A percentile compares a stretch with the other conserved stretches of the same genome.
phyloP scores from a whole-genome alignment of 2,888 invertebrate species.

The Caradrina clavipalpis region DNA sequence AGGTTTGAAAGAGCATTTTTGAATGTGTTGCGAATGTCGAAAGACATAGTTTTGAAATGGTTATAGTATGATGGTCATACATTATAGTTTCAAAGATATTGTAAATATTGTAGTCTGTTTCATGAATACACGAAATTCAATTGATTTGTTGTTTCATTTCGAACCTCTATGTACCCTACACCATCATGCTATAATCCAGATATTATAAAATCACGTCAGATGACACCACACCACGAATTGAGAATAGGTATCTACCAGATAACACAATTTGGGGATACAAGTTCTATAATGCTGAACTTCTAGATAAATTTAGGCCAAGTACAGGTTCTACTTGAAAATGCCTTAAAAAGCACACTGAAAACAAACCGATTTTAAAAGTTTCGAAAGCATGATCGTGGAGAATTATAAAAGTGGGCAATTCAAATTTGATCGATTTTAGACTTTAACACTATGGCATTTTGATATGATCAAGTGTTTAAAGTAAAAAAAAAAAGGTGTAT shows the following conservation, averaged over 20 bases:
- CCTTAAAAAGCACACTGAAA: background rate
- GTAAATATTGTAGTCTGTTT: constrained; percentile 73
- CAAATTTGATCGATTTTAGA: too few species aligned
- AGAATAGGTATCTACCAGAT: background rate
- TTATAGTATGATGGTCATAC: constrained; percentile 89
- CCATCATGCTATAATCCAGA: constrained; percentile 87
- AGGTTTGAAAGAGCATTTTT: constrained; percentile 31
- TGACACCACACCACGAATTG: background rate
- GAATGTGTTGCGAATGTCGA: constrained; percentile 45
- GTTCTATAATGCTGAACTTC: background rate
- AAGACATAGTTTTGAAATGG: constrained; percentile 53
- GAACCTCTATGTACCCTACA: constrained; percentile 70
- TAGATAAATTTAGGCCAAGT: background rate
- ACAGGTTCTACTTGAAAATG: background rate
- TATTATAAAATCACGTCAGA: background rate
- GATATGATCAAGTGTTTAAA: too few species aligned
- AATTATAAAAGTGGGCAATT: too few species aligned
- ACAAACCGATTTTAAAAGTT: background rate
- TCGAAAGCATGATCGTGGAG: too few species aligned
- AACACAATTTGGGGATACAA: too few species aligned
- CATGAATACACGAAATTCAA: constrained; percentile 80
- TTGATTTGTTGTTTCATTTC: constrained; percentile 84
- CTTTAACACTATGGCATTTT: too few species aligned
- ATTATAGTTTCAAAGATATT: constrained; percentile 66
- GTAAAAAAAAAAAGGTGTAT: too few species aligned